Evolutionary conservation across 2,888 invertebrate genomes (phyloP).

Genomic region (Acleris emargana): DNA sequence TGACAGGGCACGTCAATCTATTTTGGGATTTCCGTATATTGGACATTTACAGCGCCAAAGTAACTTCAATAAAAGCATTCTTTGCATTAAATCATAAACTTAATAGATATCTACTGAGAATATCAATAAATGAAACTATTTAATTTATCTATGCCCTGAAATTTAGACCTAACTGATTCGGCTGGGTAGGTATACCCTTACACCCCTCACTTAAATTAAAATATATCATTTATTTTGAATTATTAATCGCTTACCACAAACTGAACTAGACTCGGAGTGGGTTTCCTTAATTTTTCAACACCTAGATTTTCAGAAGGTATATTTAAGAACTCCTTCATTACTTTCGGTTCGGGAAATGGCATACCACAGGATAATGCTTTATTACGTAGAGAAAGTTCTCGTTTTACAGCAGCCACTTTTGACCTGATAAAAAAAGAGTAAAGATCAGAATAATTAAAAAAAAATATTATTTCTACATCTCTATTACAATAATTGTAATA

Average conservation of each 20-base stretch:
- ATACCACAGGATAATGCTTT: conserved; percentile 85
- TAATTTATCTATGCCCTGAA: no score
- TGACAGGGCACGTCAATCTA: no score
- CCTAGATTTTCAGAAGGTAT: conserved; percentile 79
- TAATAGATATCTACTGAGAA: no score
- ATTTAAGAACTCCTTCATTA: conserved; percentile 89
- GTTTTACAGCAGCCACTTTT: conserved; percentile 85
- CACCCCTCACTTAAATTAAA: background rate
- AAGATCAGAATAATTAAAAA: background rate
- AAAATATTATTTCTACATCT: no score
- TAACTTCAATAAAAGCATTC: no score
- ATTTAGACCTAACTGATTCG: no score
- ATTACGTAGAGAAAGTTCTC: conserved; percentile 87
- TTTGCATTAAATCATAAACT: no score
- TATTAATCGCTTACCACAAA: conserved; percentile 84
- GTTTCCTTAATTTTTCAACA: conserved; percentile 82
- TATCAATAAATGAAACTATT: no score
- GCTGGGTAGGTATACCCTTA: no score
- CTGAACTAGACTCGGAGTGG: conserved; percentile 86
- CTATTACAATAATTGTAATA: no score
- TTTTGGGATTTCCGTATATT: no score
- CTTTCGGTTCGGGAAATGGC: conserved; percentile 88
- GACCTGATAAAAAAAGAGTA: conserved; percentile 72
- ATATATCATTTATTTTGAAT: background rate
- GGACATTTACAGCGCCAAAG: no score